A percentile compares a stretch with the other conserved stretches of the same genome.
Evolutionary conservation across 2,797 vertebrate species (phyloP).

Genomic region (Chaenodraco wilsoni): DNA sequence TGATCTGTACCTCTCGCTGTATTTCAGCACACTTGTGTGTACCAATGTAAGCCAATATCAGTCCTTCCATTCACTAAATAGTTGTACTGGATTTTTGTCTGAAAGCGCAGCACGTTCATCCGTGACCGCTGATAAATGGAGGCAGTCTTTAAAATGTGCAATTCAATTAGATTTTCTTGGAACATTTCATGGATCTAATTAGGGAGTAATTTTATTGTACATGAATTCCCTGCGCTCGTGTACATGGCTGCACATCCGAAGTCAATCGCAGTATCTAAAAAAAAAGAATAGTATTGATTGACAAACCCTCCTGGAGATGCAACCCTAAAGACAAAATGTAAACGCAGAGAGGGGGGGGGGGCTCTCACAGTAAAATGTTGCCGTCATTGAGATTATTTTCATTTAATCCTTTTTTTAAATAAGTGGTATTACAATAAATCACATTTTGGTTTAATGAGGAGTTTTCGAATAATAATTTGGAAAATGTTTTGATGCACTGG

Average conservation of each 20-base stretch:
- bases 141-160: slow-evolving; percentile 37
- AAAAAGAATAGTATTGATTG: background rate
- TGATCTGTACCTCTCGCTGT: slow-evolving; percentile 68
- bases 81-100: slow-evolving; percentile 21
- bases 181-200: slow-evolving; percentile 21
- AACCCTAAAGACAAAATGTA: background rate
- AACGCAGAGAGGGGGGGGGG: background rate
- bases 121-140: slow-evolving; percentile 8
- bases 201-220: slow-evolving; percentile 17
- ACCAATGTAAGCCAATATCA: slow-evolving; percentile 36
- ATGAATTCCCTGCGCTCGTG: background rate
- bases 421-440: background rate
- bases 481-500: too few relatives aligned
- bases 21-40: slow-evolving; percentile 45
- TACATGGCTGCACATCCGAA: background rate
- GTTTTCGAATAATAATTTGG: too few relatives aligned
- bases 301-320: background rate
- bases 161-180: slow-evolving; percentile 34
- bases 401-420: background rate
- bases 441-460: too few relatives aligned
- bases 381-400: rapidly evolving
- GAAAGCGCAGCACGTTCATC: slow-evolving; percentile 18
- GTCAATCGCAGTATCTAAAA: background rate
- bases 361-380: background rate
- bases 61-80: slow-evolving; percentile 23